Evolutionary conservation across 2,113 vertebrate species (phyloP).

Genomic region (Pygoscelis antarcticus): DNA sequence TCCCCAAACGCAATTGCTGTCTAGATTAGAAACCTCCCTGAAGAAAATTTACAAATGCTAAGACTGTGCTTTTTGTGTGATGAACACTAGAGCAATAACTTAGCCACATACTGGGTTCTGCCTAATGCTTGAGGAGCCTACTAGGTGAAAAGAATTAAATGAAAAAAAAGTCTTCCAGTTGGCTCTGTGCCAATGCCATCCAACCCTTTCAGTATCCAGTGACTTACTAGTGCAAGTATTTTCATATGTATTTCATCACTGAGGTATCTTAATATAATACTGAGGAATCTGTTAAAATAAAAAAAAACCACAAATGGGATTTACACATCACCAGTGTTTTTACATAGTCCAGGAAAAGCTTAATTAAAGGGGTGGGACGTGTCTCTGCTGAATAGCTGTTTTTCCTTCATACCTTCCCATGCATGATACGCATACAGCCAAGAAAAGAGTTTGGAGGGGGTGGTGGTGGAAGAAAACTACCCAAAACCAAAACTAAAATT

Average conservation of each 20-base stretch:
- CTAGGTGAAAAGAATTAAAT: slow-evolving; percentile 58
- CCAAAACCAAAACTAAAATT: slow-evolving; percentile 15
- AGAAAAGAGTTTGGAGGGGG: background rate
- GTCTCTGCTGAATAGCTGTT: slow-evolving; percentile 49
- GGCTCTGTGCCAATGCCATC: slow-evolving; percentile 25
- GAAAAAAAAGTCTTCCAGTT: slow-evolving; percentile 14
- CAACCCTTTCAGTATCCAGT: background rate
- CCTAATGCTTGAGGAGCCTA: slow-evolving; percentile 32
- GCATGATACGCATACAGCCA: slow-evolving; percentile 40
- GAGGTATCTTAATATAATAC: slow-evolving; percentile 14
- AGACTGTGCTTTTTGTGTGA: slow-evolving; percentile 67
- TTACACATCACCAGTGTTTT: slow-evolving; percentile 51
- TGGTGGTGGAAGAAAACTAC: slow-evolving; percentile 3
- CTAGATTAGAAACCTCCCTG: slow-evolving; percentile 72
- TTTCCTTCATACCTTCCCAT: slow-evolving; percentile 56
- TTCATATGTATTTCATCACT: slow-evolving; percentile 26
- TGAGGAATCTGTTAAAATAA: slow-evolving; percentile 42
- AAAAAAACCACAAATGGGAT: background rate
- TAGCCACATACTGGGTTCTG: slow-evolving; percentile 46
- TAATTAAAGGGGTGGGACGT: slow-evolving; percentile 52
- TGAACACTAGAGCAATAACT: slow-evolving; percentile 64
- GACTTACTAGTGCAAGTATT: slow-evolving; percentile 19
- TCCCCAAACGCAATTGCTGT: slow-evolving; percentile 73
- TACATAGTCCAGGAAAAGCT: slow-evolving; percentile 40
- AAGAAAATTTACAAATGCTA: slow-evolving; percentile 73